Evolutionary conservation across 2,797 vertebrate species (phyloP), one percentile per base, ranked within the genome.

Genomic region (Myotis vivesi): DNA sequence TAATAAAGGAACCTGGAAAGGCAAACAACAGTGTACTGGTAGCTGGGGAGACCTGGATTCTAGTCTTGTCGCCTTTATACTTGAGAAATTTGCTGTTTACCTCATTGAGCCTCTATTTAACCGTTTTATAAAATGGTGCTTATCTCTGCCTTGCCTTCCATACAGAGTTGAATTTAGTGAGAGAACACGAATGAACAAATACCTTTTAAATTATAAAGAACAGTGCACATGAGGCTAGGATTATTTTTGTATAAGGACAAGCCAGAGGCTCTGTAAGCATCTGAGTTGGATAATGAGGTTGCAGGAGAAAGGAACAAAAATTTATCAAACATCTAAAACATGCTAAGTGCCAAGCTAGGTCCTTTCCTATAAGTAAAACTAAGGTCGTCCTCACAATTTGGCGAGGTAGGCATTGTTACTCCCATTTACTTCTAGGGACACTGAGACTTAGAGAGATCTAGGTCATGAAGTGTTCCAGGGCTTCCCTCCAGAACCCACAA

Each of bases 161-260:
- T 89, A 72, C 36, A 92, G 49, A 79, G 6, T 79, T 87, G 36
- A 83, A 89, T 89, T 81, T 23, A 68, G 17, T 64, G 30, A 76
- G 20, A 79, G 6, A 83, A 75, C 80, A n/a, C n/a, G 69, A 87
- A 9, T 73, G 28, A 15, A 49, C 20, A 79, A 93, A 3, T 93
- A 16, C 69, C 22, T 79, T 87, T 94, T 89, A 91, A 91, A 51
- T 16, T 81, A 20, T 85, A 89, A 83, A 91, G 33, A 49, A 91
- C 59, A 85, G 28, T 71, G 55, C 36, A 69, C 20, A 76, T 75
- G 41, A 25, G 20, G 38, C 69, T 81, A 49, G 23, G 82, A 75
- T 87, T 75, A 84, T 96, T 89, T 68, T 92, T 89, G 19, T 91
- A 41, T 79, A 92, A 92, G 7, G 13, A 38, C 89, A 44, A 91